phyloP scores from a whole-genome alignment of 1,140 invertebrate genomes.

The Leptopilina boulardi region DNA sequence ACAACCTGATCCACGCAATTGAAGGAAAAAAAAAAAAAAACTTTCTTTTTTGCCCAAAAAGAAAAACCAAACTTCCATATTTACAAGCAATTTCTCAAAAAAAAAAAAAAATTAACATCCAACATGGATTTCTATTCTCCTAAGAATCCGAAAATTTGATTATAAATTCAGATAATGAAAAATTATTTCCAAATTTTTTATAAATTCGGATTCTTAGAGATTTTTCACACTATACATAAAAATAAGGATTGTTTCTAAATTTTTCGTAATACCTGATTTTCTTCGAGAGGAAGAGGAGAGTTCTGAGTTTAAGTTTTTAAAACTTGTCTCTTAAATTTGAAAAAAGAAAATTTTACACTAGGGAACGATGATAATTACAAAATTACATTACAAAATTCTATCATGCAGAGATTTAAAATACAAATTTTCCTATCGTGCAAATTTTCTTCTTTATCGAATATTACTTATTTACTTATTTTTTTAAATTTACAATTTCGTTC shows the following conservation, averaged over 20 bases:
- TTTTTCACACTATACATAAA: neutral
- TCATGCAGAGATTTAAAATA: neutral
- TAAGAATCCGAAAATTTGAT: neutral
- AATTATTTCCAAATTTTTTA: no score
- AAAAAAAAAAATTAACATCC: neutral
- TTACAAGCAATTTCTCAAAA: neutral
- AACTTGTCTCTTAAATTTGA: neutral
- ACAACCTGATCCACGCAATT: conserved; percentile 79
- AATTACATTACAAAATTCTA: neutral
- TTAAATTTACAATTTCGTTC: no score
- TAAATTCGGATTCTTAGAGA: neutral
- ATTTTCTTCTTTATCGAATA: no score
- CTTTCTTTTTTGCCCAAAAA: conserved; percentile 20
- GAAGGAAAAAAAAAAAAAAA: neutral
- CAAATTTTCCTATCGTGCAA: no score
- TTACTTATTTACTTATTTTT: no score
- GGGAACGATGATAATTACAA: neutral
- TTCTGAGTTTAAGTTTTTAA: neutral
- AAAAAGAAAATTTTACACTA: neutral
- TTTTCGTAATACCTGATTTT: conserved; percentile 30
- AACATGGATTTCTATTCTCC: neutral
- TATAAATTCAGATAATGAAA: no score
- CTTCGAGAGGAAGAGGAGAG: neutral
- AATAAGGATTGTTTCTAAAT: neutral
- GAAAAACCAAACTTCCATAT: neutral